Evolutionary conservation across 2,113 vertebrate genomes (phyloP), one percentile per base, ranked within the genome.

Genomic region (Percina caprodes): DNA sequence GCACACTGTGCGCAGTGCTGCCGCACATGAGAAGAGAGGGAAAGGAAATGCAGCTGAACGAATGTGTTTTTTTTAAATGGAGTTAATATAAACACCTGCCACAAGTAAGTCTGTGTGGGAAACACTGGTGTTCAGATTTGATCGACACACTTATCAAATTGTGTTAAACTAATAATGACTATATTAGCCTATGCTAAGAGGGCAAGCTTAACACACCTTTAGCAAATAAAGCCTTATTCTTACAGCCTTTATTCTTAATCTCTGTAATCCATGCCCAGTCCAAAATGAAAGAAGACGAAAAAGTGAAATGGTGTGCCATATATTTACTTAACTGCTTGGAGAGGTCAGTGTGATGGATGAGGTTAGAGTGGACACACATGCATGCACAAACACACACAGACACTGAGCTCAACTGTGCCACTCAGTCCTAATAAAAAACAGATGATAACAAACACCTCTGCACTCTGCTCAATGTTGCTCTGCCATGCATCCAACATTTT

Each of bases 401-500:
- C 69, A 63, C 45, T 1, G 1, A 49, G 48, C 46, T 84, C 30
- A 35, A 21, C 69, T 61, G 74, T 84, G 76, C 51, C 49, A 79
- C 65, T 80, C 33, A 5, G n/a, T 70, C 78, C 59, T 55, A 78
- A 80, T 75, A 80, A 76, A 84, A 84, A 85, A 79, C 62, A 70
- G 66, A 71, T 74, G 74, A 90, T 88, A 81, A 83, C 39, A 6
- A 85, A 82, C 77, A 87, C 79, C 85, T 83, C 62, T 82, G 78
- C 59, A 87, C 81, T 89, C 61, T 83, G 68, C 74, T 88, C 71
- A 49, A 54, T 72, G 73, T 84, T 55, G 39, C 56, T 77, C 58
- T 11, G 39, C 84, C 46, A 55, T 86, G 84, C 68, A 77, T 77
- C 74, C 72, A 26, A 54, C 66, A 12, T 79, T 86, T 90, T 86